Evolutionary conservation across 2,888 invertebrate genomes (phyloP).

Genomic region (Caenorhabditis drosophilae): DNA sequence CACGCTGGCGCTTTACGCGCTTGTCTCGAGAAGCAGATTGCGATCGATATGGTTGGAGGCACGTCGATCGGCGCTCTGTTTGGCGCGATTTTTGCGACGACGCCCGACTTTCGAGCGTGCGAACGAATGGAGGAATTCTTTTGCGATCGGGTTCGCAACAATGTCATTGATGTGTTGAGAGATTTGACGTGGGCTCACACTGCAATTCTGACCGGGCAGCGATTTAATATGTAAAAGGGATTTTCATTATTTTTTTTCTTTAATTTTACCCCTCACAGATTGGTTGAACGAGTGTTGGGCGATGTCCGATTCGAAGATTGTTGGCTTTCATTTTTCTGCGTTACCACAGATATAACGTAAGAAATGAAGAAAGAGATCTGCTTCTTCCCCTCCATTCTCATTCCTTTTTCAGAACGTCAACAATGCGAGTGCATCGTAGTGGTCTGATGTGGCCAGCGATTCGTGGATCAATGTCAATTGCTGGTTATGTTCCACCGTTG

Average conservation of each 20-base stretch:
- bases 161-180: constrained; percentile 95
- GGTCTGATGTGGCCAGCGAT: constrained; percentile 89
- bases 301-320: constrained; percentile 95
- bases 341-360: constrained; percentile 97
- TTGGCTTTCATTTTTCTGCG: constrained; percentile 96
- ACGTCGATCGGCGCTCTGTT: constrained; percentile 97
- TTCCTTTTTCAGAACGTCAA: no score
- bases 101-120: constrained; percentile 17
- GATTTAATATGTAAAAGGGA: constrained; percentile 50
- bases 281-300: constrained; percentile 80
- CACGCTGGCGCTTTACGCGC: constrained; percentile 96
- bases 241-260: neutral
- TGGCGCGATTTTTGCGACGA: constrained; percentile 80
- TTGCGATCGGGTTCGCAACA: constrained; percentile 71
- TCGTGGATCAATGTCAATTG: constrained; percentile 97
- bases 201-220: constrained; percentile 90
- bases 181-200: constrained; percentile 97
- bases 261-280: constrained; percentile 3
- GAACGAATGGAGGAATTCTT: constrained; percentile 70
- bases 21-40: constrained; percentile 93
- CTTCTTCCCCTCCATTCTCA: no score
- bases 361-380: no score
- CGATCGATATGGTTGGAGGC: constrained; percentile 98
- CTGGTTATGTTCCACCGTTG: constrained; percentile 95
- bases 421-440: constrained; percentile 61